Evolutionary conservation across 92 coral and sea anemone genomes (phyloP), one percentile per base, ranked within the genome.

Genomic region (Isaurus tuberculatus): DNA sequence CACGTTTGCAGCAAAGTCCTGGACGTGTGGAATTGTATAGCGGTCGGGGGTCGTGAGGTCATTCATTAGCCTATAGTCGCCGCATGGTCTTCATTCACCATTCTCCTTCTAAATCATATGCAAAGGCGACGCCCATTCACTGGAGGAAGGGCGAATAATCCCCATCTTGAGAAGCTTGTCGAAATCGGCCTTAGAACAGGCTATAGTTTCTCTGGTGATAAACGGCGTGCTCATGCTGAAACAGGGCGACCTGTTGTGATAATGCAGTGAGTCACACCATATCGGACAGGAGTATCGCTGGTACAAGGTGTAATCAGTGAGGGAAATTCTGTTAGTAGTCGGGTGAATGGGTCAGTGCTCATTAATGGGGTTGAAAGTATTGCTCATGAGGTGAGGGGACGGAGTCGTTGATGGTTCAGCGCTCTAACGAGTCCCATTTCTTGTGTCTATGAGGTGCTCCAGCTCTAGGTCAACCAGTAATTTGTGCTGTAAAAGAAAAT

Each of bases 51-150:
- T 87, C 1, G 87, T 87, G 25, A 65, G 43, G 26, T 72, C 87
- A 40, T 87, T 87, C 29, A 87, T 36, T 84, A 53, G 23, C 20
- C 87, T 37, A 78, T 87, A 87, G 51, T 87, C 84, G 27, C 87
- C 91, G 46, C 91, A 87, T 2, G 91, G 87, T 15, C 87, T 77
- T 84, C 91, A 87, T 57, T 74, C 87, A 2, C 91, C 84, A 55
- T 83, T 83, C 1, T 40, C 68, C 48, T 87, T 87, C 17, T 75
- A 25, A 1, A 87, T 83, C 91, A 83, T 75, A 23, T 81, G 87
- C 36, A 87, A 70, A 20, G 91, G 91, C 7, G 91, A 87, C n/a
- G 91, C 87, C 87, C 91, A 87, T 0, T 81, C 81, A 66, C 91
- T 87, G n/a, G 91, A 63, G 20, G 87, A 87, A n/a, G n/a, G n/a